A percentile compares a stretch with the other conserved stretches of the same genome.
These are phyloP conservation scores for Paratilapia polleni DNA, from an alignment of 2,113 vertebrate genomes.

Conservation along the genomic window DNA sequence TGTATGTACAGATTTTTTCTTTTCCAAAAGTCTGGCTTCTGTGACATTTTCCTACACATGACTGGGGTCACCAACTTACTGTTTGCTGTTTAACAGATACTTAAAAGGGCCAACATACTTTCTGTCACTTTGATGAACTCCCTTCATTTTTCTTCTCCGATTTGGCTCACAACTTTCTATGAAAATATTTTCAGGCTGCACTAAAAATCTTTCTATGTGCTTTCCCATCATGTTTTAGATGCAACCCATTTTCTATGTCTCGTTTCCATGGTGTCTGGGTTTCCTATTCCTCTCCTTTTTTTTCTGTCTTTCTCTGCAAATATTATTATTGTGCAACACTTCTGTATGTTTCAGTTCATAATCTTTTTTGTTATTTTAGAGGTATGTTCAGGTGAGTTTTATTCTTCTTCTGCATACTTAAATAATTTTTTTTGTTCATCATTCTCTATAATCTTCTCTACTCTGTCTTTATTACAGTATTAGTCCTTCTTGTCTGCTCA, in stretches of 20 bases:
- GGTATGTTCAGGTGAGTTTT: neutral
- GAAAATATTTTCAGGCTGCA: conserved; percentile 14
- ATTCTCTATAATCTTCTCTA: neutral
- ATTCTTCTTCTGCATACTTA: neutral
- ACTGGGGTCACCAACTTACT: neutral
- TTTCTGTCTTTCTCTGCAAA: neutral
- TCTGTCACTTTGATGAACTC: neutral
- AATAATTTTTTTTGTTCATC: neutral
- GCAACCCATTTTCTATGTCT: conserved; percentile 2
- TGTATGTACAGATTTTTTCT: neutral
- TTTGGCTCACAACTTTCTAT: neutral
- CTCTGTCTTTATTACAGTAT: neutral
- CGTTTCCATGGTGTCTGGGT: neutral
- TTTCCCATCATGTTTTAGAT: neutral
- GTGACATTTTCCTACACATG: neutral
- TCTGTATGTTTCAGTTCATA: neutral
- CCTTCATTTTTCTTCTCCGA: neutral
- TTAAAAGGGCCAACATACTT: neutral
- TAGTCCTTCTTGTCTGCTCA: neutral
- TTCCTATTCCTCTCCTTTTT: neutral
- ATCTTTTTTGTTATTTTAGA: neutral
- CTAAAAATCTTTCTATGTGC: conserved; percentile 11
- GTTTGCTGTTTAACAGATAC: neutral
- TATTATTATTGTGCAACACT: neutral
- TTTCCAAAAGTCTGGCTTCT: neutral